Evolutionary conservation across 2,113 vertebrate species (phyloP).

Genomic region (Platanista minor): DNA sequence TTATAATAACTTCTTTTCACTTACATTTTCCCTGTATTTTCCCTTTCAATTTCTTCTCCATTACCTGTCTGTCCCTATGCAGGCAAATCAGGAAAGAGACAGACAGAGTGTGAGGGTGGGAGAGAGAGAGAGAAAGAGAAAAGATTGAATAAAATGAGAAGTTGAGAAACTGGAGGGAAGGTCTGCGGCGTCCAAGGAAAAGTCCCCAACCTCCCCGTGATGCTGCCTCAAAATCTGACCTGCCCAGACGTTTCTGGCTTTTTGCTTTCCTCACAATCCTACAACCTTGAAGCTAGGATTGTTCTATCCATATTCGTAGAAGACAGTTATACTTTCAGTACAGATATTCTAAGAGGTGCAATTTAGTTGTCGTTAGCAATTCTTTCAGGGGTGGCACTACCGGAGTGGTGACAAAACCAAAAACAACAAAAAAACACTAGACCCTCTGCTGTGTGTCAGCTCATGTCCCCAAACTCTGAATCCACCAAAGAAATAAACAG

Average conservation of each 20-base stretch:
- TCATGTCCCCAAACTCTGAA: fast-evolving
- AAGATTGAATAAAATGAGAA: constrained; percentile 70
- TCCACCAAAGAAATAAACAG: background rate
- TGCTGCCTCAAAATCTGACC: background rate
- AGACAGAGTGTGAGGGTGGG: constrained; percentile 71
- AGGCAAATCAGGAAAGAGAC: constrained; percentile 86
- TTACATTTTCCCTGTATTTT: constrained; percentile 98
- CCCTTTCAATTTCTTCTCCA: constrained; percentile 96
- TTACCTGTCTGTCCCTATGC: constrained; percentile 94
- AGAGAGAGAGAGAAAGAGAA: background rate
- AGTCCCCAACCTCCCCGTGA: background rate
- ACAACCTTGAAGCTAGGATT: background rate
- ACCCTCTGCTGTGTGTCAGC: background rate
- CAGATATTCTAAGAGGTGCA: background rate
- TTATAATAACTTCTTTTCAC: constrained; percentile 99
- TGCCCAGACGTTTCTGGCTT: background rate
- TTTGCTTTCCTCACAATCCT: background rate
- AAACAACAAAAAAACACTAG: background rate
- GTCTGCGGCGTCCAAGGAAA: constrained; percentile 8
- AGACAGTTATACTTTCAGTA: background rate
- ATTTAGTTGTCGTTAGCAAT: background rate
- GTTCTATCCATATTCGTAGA: background rate
- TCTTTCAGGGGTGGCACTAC: fast-evolving
- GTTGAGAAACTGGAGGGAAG: constrained; percentile 74
- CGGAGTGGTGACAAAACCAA: background rate